Evolutionary conservation across 2,113 vertebrate species (phyloP).

Genomic region (Sisor rabdophorus): DNA sequence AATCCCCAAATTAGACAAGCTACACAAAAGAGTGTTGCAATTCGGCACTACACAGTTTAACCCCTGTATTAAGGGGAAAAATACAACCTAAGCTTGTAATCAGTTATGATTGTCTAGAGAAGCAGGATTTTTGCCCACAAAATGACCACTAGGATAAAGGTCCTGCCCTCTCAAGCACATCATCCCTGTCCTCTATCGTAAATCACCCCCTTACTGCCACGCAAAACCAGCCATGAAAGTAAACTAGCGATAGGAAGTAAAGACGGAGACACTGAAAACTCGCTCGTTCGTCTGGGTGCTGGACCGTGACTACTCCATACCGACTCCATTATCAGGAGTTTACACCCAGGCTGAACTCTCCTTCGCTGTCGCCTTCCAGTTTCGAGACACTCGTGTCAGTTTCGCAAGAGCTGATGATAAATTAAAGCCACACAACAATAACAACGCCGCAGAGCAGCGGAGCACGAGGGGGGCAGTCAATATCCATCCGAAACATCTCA

Average conservation of each 20-base stretch:
- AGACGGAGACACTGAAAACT: constrained; percentile 3
- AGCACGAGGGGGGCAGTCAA: constrained; percentile 39
- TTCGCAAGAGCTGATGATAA: constrained; percentile 46
- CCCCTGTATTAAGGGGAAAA: background rate
- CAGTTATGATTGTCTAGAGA: background rate
- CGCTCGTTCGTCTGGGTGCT: constrained; percentile 32
- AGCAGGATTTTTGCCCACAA: background rate
- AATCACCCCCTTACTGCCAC: constrained; percentile 16
- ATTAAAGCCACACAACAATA: constrained; percentile 51
- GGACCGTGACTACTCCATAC: constrained; percentile 46
- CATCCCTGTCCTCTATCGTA: constrained; percentile 1
- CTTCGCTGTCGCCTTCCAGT: constrained; percentile 18
- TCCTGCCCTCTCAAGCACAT: constrained; percentile 5
- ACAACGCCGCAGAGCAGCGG: constrained; percentile 37
- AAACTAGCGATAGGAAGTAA: background rate
- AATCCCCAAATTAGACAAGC: background rate
- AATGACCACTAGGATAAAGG: constrained; percentile 7
- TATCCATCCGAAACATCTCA: constrained; percentile 44
- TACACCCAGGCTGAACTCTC: constrained; percentile 40
- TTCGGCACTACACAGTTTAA: background rate
- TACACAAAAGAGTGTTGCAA: constrained; percentile 10
- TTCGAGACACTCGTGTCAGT: constrained; percentile 32
- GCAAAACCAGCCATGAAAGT: constrained; percentile 17
- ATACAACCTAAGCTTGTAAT: constrained; percentile 9
- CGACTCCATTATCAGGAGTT: constrained; percentile 50